phyloP scores from a whole-genome alignment of 2,113 vertebrate genomes.

The Nothocercus nigrocapillus region DNA sequence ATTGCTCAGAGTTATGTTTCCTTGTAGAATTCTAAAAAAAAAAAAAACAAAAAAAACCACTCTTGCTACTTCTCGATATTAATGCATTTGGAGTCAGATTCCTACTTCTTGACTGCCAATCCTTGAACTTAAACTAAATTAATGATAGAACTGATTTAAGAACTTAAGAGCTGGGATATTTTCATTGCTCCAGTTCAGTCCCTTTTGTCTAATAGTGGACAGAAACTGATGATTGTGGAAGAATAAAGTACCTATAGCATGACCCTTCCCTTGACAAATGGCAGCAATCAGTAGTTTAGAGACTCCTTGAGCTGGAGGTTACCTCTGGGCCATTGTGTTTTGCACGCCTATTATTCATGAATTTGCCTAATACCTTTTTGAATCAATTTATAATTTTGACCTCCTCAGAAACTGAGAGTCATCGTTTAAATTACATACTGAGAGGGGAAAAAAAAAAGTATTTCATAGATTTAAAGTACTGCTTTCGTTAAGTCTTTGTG shows the following conservation, averaged over 20 bases:
- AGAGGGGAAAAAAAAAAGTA: neutral
- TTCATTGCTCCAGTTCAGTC: neutral
- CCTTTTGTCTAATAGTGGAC: neutral
- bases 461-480: conserved; percentile 20
- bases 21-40: neutral
- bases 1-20: neutral
- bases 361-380: conserved; percentile 39
- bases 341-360: neutral
- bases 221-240: neutral
- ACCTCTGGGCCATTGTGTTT: neutral
- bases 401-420: neutral
- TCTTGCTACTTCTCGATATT: neutral
- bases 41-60: neutral
- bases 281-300: conserved; percentile 21
- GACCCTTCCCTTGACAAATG: conserved; percentile 10
- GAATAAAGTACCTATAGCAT: neutral
- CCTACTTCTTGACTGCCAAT: neutral
- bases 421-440: conserved; percentile 39
- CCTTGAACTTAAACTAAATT: neutral
- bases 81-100: neutral
- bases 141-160: neutral
- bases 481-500: neutral
- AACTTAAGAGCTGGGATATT: neutral
- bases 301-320: neutral
- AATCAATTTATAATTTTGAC: conserved; percentile 39